Conservation (phyloP, 2,113 vertebrate genomes). For the Ariopsis seemanni region DNA sequence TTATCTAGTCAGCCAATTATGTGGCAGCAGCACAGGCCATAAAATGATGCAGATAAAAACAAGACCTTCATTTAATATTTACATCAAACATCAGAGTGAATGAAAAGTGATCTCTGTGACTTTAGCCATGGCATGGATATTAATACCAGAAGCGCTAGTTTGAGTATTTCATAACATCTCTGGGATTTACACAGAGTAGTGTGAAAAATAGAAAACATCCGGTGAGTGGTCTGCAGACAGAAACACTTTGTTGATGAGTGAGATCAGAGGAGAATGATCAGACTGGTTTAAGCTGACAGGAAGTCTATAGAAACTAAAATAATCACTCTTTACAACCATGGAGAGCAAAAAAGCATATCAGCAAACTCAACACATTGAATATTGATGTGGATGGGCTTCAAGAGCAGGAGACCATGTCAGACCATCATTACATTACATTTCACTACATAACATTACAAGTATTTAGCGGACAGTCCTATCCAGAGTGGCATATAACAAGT, state of each 20-base stretch:
- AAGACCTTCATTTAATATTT: background rate
- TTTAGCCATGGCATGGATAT: too few relatives aligned
- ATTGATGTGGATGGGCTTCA: too few relatives aligned
- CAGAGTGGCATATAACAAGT: too few relatives aligned
- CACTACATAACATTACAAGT: too few relatives aligned
- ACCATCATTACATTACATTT: too few relatives aligned
- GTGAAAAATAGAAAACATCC: background rate
- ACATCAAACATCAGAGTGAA: background rate
- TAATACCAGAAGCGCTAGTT: too few relatives aligned
- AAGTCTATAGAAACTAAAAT: background rate
- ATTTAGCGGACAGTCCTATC: too few relatives aligned
- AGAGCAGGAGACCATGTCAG: too few relatives aligned
- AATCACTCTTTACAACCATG: background rate
- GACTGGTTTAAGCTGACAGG: background rate
- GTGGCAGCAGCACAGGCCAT: background rate
- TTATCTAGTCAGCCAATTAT: background rate
- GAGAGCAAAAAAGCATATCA: background rate
- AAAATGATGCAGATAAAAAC: background rate
- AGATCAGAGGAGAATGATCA: background rate
- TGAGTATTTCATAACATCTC: too few relatives aligned
- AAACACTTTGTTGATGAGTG: background rate
- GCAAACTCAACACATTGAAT: too few relatives aligned
- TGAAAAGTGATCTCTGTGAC: background rate
- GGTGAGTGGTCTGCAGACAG: background rate
- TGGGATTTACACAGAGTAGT: too few relatives aligned